Evolutionary conservation across 2,113 vertebrate genomes (phyloP).

Genomic region (Uria aalge): DNA sequence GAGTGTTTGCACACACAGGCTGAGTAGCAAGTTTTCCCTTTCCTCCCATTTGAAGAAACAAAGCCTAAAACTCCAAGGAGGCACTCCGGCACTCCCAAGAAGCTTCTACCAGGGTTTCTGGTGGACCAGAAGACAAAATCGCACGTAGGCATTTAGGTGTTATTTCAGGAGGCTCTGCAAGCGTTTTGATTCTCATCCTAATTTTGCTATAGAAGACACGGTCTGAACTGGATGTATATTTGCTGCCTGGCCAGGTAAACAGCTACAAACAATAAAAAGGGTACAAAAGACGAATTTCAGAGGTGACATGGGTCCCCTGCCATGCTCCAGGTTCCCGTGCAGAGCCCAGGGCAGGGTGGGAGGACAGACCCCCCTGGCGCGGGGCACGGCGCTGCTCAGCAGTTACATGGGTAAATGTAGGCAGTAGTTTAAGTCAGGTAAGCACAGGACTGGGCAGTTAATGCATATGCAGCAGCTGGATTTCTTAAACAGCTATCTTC

Average conservation of each 20-base stretch:
- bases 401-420: not conserved
- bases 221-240: not conserved
- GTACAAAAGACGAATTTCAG: not conserved
- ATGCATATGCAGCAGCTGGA: not conserved
- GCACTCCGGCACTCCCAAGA: rapidly evolving
- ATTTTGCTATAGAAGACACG: not conserved
- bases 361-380: rapidly evolving
- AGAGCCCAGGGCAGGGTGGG: not conserved
- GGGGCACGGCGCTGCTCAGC: not conserved
- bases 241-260: not conserved
- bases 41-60: not conserved
- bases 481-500: not conserved
- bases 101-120: not conserved
- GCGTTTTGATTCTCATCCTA: not conserved
- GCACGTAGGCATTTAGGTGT: rapidly evolving
- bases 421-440: not conserved
- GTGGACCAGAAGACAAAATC: not conserved
- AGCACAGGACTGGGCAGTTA: too few relatives aligned
- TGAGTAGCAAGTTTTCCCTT: not conserved
- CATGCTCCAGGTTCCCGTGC: rapidly evolving
- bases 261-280: not conserved
- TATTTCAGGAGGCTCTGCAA: not conserved
- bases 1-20: not conserved
- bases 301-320: not conserved
- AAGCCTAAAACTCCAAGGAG: not conserved